A percentile compares a stretch with the other conserved stretches of the same genome.
Evolutionary conservation across 2,797 vertebrate genomes (phyloP).

Genomic region (Aselliscus stoliczkanus): DNA sequence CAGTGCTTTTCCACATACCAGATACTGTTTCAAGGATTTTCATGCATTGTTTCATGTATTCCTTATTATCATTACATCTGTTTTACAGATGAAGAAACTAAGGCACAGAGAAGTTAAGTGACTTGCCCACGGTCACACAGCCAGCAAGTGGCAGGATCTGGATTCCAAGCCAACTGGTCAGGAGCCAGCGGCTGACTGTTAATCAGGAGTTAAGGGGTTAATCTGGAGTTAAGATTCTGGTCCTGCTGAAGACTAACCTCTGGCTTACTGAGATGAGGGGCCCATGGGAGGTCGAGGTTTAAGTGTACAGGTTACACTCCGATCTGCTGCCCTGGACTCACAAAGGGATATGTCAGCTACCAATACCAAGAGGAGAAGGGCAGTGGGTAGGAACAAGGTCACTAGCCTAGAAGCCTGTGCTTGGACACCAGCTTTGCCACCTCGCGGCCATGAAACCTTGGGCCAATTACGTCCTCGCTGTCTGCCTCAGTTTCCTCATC

Average conservation of each 20-base stretch:
- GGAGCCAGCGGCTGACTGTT: background rate
- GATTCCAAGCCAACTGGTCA: background rate
- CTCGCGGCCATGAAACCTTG: background rate
- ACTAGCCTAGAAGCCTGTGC: background rate
- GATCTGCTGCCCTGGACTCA: background rate
- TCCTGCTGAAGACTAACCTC: background rate
- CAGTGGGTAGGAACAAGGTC: background rate
- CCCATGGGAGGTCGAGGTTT: background rate
- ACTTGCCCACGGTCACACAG: background rate
- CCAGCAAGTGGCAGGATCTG: background rate
- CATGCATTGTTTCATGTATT: background rate
- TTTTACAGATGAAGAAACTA: background rate
- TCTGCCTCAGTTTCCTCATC: background rate
- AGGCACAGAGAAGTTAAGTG: background rate
- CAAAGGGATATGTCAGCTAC: background rate
- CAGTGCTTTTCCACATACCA: background rate
- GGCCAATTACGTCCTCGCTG: background rate
- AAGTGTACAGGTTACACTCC: background rate
- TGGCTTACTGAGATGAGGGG: background rate
- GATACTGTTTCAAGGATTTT: background rate
- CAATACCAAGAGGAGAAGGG: fast-evolving
- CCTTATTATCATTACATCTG: background rate
- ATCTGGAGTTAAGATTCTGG: background rate
- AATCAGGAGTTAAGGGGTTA: background rate
- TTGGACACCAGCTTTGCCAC: background rate